phyloP scores from a whole-genome alignment of 2,888 invertebrate species.

The Amphipyra berbera region DNA sequence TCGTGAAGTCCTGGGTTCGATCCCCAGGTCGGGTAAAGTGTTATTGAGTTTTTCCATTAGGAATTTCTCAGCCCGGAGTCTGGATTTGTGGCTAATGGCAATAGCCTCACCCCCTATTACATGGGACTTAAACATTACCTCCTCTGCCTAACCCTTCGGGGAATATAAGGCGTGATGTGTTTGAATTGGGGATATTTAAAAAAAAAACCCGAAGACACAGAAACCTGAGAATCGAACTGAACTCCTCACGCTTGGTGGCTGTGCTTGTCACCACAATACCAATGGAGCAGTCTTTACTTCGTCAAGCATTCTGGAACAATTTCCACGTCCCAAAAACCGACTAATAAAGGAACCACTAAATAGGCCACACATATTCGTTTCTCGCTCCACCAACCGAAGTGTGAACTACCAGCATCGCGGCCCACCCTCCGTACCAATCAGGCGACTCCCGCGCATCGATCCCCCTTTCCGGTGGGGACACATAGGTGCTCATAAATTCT shows the following conservation, averaged over 20 bases:
- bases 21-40: too few relatives aligned
- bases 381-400: constrained; percentile 5
- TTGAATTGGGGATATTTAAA: too few relatives aligned
- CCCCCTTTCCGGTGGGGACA: constrained; percentile 79
- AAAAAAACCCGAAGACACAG: too few relatives aligned
- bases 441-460: constrained; percentile 60
- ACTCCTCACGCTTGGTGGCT: background rate
- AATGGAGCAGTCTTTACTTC: too few relatives aligned
- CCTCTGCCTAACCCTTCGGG: too few relatives aligned
- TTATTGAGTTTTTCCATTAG: too few relatives aligned
- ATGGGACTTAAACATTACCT: too few relatives aligned
- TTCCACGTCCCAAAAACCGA: constrained; percentile 29
- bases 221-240: background rate
- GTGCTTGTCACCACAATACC: background rate
- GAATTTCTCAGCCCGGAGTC: too few relatives aligned
- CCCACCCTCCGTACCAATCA: constrained; percentile 63
- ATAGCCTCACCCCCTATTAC: too few relatives aligned
- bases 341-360: constrained; percentile 26
- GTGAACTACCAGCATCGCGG: constrained; percentile 4
- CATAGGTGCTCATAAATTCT: constrained; percentile 86
- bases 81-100: too few relatives aligned
- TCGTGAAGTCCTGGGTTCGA: too few relatives aligned
- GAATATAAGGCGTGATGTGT: too few relatives aligned
- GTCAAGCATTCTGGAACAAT: background rate
- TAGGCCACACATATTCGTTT: constrained; percentile 4